Evolutionary conservation across 2,113 vertebrate species (phyloP).

Genomic region (Petromus typicus): DNA sequence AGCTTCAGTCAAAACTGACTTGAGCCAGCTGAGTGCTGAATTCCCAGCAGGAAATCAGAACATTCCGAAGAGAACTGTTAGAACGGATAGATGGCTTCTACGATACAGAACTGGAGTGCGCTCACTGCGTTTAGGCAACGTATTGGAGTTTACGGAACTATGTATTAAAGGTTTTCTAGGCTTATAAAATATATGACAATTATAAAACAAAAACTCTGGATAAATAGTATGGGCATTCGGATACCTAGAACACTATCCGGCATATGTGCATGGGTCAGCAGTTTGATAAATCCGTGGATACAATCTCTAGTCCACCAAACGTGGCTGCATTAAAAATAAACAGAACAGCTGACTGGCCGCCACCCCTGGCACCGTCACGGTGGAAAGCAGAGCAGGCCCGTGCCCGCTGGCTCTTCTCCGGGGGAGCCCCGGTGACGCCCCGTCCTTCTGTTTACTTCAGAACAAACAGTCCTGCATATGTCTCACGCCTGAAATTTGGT

Average conservation of each 20-base stretch:
- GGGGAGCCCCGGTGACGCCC: fast-evolving
- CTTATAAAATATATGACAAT: background rate
- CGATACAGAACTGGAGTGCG: background rate
- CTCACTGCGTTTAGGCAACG: background rate
- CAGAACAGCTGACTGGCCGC: background rate
- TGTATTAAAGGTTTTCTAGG: background rate
- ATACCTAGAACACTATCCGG: background rate
- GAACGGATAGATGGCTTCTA: background rate
- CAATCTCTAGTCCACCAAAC: background rate
- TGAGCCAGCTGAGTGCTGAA: background rate
- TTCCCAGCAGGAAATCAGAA: background rate
- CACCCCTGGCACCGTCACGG: too few relatives aligned
- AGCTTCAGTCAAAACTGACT: background rate
- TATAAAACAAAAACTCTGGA: too few relatives aligned
- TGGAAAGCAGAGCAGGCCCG: fast-evolving
- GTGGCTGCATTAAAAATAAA: background rate
- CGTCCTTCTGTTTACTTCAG: background rate
- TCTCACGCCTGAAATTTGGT: background rate
- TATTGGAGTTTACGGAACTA: background rate
- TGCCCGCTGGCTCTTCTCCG: fast-evolving
- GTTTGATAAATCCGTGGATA: background rate
- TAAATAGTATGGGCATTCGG: background rate
- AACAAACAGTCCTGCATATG: background rate
- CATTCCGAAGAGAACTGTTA: background rate
- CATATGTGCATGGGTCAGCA: background rate